These are phyloP conservation scores for Chionoecetes opilio DNA, from an alignment of 1,140 invertebrate species.

Conservation along the genomic window DNA sequence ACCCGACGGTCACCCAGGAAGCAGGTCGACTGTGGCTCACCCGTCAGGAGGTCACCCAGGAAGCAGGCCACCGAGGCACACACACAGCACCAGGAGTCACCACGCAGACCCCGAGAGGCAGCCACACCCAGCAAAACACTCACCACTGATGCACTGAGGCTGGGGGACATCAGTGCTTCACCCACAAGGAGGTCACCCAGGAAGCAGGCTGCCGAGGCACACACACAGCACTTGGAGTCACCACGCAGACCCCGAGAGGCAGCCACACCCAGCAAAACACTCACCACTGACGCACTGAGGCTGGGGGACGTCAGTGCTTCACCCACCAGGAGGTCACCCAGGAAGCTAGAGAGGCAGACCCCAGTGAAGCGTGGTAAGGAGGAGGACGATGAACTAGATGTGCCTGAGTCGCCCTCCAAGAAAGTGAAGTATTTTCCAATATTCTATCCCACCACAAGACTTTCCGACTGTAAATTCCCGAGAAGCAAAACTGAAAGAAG, in stretches of 20 bases:
- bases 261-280: neutral
- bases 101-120: neutral
- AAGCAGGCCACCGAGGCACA: neutral
- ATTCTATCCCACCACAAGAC: conserved; percentile 73
- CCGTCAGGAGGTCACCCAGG: conserved; percentile 48
- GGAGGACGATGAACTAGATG: neutral
- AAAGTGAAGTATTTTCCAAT: conserved; percentile 61
- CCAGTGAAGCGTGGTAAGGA: neutral
- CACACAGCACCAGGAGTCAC: neutral
- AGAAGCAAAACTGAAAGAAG: conserved; percentile 1
- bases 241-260: neutral
- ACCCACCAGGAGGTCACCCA: neutral
- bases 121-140: neutral
- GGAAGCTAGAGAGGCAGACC: neutral
- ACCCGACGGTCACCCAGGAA: conserved; percentile 21
- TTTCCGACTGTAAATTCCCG: conserved; percentile 28
- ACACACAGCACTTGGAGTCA: neutral
- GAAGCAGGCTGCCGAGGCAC: neutral
- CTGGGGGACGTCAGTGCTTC: neutral
- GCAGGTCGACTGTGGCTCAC: neutral
- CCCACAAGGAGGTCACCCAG: conserved; percentile 35
- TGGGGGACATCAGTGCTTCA: neutral
- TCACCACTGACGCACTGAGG: neutral
- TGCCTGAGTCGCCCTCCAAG: neutral
- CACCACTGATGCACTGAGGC: neutral